phyloP scores from a whole-genome alignment of 2,113 vertebrate species.

The Callopanchax toddi region DNA sequence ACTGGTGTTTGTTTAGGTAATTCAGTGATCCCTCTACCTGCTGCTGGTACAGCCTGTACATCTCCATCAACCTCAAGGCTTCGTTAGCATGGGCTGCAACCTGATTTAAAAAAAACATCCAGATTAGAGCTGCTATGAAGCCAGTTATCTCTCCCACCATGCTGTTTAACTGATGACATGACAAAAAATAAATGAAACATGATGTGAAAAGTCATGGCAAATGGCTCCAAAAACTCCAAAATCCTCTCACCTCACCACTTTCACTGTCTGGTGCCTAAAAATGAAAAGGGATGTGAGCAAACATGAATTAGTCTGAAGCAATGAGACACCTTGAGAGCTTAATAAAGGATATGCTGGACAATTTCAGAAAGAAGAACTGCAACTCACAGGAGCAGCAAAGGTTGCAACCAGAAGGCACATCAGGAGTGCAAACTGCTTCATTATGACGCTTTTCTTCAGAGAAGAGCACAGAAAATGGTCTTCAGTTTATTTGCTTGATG shows the following conservation, averaged over 20 bases:
- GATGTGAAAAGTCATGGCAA: slow-evolving; percentile 12
- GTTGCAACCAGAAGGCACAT: slow-evolving; percentile 61
- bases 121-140: slow-evolving; percentile 47
- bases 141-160: slow-evolving; percentile 34
- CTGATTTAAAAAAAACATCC: slow-evolving; percentile 61
- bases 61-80: slow-evolving; percentile 77
- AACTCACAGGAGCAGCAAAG: slow-evolving; percentile 76
- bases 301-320: neutral
- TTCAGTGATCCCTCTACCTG: slow-evolving; percentile 60
- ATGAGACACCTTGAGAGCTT: slow-evolving; percentile 8
- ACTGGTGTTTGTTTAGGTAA: neutral
- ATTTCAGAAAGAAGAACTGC: neutral
- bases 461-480: neutral
- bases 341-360: slow-evolving; percentile 1
- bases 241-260: slow-evolving; percentile 72
- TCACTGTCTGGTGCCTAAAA: slow-evolving; percentile 66
- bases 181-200: slow-evolving; percentile 37
- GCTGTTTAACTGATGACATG: slow-evolving; percentile 28
- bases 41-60: slow-evolving; percentile 76
- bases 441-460: slow-evolving; percentile 28
- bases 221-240: no score
- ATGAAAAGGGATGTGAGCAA: slow-evolving; percentile 15
- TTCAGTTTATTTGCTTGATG: neutral
- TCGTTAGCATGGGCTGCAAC: slow-evolving; percentile 70
- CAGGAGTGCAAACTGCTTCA: slow-evolving; percentile 65